Evolutionary conservation across 2,888 invertebrate genomes (phyloP), one percentile per base, ranked within the genome.

Genomic region (Dastarcus helophoroides): DNA sequence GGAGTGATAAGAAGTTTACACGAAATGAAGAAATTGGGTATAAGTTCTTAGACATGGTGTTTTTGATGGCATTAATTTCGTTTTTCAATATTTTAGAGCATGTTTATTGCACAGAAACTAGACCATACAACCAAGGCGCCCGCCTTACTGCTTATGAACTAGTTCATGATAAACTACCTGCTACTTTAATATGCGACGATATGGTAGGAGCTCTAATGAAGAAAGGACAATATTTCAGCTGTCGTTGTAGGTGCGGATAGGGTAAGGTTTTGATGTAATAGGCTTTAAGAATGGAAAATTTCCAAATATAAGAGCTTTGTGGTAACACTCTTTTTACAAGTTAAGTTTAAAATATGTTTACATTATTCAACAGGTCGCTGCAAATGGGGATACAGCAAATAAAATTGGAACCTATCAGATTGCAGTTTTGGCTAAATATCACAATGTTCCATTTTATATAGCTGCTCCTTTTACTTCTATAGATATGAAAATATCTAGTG

Each of bases 221-320:
- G 44, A 70, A 74, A 8, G 75, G 80, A 52, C n/a, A 75, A 76
- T 41, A 80, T 98, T 35, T 76, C 79, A 17, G 94, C 91, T 1
- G 89, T 98, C 4, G 79, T 97, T n/a, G 93, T 95, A 11, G 98
- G 97, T 10, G 97, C 97, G 26, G 98, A 98, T 59, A 73, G 97
- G 56, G 90, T 85, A 52, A 44, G 39, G n/a, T n/a, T n/a, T n/a
- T n/a, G 19, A 19, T 19, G 7, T 19, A n/a, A 7, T 19, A 7
- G n/a, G n/a, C 19, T 19, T 19, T 7, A 19, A n/a, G n/a, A n/a
- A n/a, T n/a, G n/a, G n/a, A n/a, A n/a, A n/a, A n/a, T n/a, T n/a
- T n/a, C n/a, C n/a, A n/a, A n/a, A n/a, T n/a, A n/a, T n/a, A n/a
- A n/a, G n/a, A n/a, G n/a, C n/a, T n/a, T n/a, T n/a, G n/a, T n/a